Evolutionary conservation across 2,888 invertebrate genomes (phyloP).

Genomic region (Standfussiana lucernea): DNA sequence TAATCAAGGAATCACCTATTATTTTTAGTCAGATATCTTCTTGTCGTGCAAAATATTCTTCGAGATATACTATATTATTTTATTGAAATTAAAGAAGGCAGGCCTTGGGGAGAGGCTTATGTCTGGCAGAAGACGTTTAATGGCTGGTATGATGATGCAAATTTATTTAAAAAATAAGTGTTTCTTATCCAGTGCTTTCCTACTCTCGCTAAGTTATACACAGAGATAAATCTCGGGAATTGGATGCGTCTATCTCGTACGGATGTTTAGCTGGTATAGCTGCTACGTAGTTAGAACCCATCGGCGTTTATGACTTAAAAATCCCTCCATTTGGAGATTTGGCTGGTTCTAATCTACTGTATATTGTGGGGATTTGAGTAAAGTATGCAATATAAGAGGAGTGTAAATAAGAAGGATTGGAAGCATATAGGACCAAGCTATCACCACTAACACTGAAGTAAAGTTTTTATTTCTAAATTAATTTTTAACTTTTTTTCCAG

Average conservation of each 20-base stretch:
- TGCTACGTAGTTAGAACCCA: slow-evolving; percentile 47
- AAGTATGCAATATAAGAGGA: background rate
- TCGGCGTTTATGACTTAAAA: slow-evolving; percentile 63
- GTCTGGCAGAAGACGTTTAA: too few species aligned
- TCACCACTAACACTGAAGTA: background rate
- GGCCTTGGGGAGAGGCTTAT: too few species aligned
- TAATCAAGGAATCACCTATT: background rate
- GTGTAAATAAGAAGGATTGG: background rate
- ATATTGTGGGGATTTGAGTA: slow-evolving; percentile 22
- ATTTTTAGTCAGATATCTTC: background rate
- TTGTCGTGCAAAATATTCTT: background rate
- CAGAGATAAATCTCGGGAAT: slow-evolving; percentile 69
- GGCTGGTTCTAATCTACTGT: slow-evolving; percentile 48
- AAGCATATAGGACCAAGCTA: background rate
- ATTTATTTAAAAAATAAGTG: too few species aligned
- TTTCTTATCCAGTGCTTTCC: slow-evolving; percentile 54
- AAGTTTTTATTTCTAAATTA: background rate
- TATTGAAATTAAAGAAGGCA: too few species aligned
- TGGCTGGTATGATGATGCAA: too few species aligned
- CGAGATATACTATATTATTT: too few species aligned
- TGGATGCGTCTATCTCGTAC: slow-evolving; percentile 69
- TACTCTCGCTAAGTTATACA: slow-evolving; percentile 44
- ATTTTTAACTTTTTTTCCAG: background rate
- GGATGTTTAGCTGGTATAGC: slow-evolving; percentile 60
- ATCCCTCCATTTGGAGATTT: slow-evolving; percentile 64